Evolutionary conservation across 1,140 invertebrate genomes (phyloP).

Genomic region (Philaenus spumarius): DNA sequence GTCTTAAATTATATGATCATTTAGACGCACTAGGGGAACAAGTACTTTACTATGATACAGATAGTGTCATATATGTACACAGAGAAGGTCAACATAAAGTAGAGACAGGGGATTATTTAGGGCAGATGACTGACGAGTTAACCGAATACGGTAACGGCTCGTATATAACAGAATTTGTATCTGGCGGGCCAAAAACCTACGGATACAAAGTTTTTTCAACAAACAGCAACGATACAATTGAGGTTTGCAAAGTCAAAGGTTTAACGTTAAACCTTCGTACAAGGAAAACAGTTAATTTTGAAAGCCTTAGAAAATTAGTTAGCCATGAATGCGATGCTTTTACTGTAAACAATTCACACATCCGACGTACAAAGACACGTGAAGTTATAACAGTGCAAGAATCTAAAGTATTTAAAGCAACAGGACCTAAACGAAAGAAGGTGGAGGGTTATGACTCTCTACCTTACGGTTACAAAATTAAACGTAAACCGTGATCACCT

Average conservation of each 20-base stretch:
- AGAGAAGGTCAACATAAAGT: constrained; percentile 18
- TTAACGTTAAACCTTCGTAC: constrained; percentile 25
- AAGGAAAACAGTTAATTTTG: constrained; percentile 24
- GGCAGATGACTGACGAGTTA: constrained; percentile 35
- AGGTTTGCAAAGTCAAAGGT: constrained; percentile 28
- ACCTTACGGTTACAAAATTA: background rate
- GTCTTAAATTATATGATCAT: constrained; percentile 37
- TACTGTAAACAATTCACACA: background rate
- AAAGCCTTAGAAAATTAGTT: constrained; percentile 20
- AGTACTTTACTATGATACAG: constrained; percentile 41
- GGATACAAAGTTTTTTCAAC: constrained; percentile 19
- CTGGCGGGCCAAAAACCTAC: constrained; percentile 35
- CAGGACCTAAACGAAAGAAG: background rate
- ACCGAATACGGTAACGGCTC: constrained; percentile 26
- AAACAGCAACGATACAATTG: background rate
- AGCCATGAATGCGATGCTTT: background rate
- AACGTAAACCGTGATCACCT: too few relatives aligned
- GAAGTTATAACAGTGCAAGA: background rate
- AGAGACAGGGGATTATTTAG: constrained; percentile 31
- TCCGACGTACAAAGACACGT: background rate
- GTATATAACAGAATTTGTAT: constrained; percentile 31
- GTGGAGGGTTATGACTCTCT: background rate
- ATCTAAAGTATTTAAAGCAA: background rate
- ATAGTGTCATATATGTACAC: constrained; percentile 33
- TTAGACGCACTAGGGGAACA: constrained; percentile 33